phyloP scores from a whole-genome alignment of 2,113 vertebrate species.

The Vulpes lagopus region DNA sequence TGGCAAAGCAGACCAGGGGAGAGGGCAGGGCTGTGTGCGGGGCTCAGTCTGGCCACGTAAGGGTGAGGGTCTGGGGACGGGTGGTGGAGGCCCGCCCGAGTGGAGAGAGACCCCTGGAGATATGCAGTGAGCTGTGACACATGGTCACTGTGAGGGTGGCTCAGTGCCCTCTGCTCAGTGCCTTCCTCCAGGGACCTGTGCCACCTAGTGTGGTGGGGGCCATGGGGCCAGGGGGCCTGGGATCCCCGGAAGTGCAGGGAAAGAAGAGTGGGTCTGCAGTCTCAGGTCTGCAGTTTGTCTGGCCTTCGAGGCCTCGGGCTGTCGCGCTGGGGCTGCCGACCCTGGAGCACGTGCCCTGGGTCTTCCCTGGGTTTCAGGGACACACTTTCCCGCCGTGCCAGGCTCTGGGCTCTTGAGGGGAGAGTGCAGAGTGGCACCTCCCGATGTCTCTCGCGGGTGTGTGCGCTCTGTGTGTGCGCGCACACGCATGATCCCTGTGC shows the following conservation, averaged over 20 bases:
- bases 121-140: fast-evolving
- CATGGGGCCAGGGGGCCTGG: not conserved
- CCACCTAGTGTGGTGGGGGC: too few relatives aligned
- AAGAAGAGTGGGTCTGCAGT: too few relatives aligned
- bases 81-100: not conserved
- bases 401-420: too few relatives aligned
- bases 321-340: too few relatives aligned
- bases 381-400: not conserved
- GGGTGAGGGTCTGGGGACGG: not conserved
- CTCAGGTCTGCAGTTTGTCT: too few relatives aligned
- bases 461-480: not conserved
- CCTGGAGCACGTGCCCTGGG: too few relatives aligned
- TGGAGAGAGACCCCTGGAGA: not conserved
- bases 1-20: not conserved
- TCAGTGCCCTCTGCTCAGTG: not conserved
- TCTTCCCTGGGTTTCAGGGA: too few relatives aligned
- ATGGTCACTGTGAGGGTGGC: not conserved
- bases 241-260: not conserved
- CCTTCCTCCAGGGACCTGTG: not conserved
- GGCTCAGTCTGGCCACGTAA: not conserved
- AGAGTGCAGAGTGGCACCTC: not conserved
- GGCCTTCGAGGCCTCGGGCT: not conserved
- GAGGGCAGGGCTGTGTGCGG: too few relatives aligned
- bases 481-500: not conserved
- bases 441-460: fast-evolving